Evolutionary conservation across 2,888 invertebrate genomes (phyloP), one percentile per base, ranked within the genome.

Genomic region (Apamea sordens): DNA sequence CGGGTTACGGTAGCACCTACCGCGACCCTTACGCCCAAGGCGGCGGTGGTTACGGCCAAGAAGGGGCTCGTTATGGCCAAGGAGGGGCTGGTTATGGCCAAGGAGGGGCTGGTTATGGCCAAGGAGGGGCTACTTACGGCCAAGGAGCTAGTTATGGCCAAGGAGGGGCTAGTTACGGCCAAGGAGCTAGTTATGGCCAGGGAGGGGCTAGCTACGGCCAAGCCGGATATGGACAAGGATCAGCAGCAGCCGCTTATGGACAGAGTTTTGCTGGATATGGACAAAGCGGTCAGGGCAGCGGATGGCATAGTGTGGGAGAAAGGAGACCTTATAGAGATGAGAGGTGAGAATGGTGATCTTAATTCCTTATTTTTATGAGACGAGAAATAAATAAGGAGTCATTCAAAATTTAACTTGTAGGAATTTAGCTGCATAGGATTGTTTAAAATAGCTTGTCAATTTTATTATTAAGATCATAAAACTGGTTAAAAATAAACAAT

Each of bases 321-420:
- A 90, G 96, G 64, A 90, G 96, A 77, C 96, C 96, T 24, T 96
- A 96, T 82, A 94, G 97, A 77, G 97, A 97, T 88, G 95, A 97
- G 89, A 97, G 95, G 95, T 96, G 78, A 84, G 85, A 63, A 36
- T 36, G 36, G 1, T 36, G 0, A 13, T 32, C 1, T 13, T 59
- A 56, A 8, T 13, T 63, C 1, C 15, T 36, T 68, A 63, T 50
- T 6, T 53, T 41, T 28, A 10, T 1, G 32, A 50, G 32, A 69
- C 5, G 0, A n/a, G n/a, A n/a, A n/a, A 59, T n/a, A 59, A 56
- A 3, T 53, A 56, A 11, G n/a, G 36, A 10, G 28, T 13, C 47
- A 28, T 7, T 13, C 21, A 24, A 69, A 69, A 50, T 69, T 0
- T 8, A 69, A 69, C 47, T 68, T 47, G 11, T 21, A 24, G 11